Conservation (phyloP, 2,113 vertebrate genomes). For the Eptesicus fuscus region DNA sequence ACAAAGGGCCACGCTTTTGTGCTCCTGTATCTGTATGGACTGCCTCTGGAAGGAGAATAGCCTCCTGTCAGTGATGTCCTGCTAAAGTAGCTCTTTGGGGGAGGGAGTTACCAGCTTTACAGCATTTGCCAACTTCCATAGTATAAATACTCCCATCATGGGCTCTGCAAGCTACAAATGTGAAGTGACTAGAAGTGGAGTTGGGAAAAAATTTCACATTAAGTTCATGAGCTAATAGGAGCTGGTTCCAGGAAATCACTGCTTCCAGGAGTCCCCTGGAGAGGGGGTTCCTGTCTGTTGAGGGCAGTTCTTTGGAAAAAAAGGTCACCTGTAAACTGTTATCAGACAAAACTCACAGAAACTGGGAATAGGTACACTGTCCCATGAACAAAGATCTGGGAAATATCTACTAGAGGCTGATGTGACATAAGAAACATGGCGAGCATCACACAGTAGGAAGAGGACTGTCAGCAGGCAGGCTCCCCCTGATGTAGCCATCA, state of each 20-base stretch:
- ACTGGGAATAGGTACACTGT: neutral
- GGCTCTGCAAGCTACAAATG: neutral
- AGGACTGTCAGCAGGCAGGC: neutral
- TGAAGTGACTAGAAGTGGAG: neutral
- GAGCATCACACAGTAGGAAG: neutral
- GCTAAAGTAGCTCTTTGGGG: neutral
- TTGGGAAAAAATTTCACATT: neutral
- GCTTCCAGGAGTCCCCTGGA: neutral
- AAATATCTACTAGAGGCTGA: neutral
- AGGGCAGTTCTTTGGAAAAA: neutral
- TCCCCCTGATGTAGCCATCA: neutral
- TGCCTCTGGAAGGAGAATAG: neutral
- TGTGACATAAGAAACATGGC: neutral
- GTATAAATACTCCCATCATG: neutral
- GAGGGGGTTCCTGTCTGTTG: fast-evolving
- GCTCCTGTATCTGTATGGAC: neutral
- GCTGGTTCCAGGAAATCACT: neutral
- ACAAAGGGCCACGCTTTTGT: neutral
- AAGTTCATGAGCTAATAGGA: neutral
- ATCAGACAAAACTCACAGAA: neutral
- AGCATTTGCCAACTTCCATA: neutral
- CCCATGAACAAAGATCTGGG: neutral
- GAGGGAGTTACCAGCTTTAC: neutral
- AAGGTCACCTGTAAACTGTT: neutral
- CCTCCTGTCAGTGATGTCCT: neutral